Conservation (phyloP, 2,113 vertebrate species). For the Hippocampus comes region DNA sequence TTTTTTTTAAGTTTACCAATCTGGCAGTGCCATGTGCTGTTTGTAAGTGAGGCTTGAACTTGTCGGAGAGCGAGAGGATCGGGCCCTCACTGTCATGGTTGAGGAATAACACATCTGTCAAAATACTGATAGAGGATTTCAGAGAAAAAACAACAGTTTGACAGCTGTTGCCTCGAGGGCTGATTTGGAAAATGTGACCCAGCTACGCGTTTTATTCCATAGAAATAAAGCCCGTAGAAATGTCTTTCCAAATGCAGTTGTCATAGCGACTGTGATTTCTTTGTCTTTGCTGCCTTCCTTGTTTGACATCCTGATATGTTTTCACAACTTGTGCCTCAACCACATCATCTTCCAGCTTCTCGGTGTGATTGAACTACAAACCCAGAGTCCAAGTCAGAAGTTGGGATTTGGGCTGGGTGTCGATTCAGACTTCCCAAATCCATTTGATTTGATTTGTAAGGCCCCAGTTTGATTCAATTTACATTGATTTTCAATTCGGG, state of each 20-base stretch:
- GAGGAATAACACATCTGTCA: conserved; percentile 2
- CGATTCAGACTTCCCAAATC: too few relatives aligned
- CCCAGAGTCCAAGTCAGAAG: too few relatives aligned
- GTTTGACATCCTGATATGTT: too few relatives aligned
- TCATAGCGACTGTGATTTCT: too few relatives aligned
- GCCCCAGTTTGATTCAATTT: too few relatives aligned
- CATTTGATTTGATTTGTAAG: too few relatives aligned
- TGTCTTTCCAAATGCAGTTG: neutral
- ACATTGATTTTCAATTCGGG: too few relatives aligned
- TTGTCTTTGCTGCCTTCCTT: too few relatives aligned
- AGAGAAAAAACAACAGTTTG: conserved; percentile 2
- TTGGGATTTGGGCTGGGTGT: too few relatives aligned
- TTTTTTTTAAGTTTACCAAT: neutral
- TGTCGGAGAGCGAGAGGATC: neutral
- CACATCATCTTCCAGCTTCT: too few relatives aligned
- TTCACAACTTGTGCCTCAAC: too few relatives aligned
- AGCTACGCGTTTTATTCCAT: neutral
- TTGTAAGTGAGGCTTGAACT: neutral
- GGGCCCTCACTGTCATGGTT: neutral
- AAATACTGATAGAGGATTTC: neutral
- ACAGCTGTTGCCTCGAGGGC: neutral
- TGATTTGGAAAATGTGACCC: neutral
- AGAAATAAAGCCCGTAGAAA: neutral
- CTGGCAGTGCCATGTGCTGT: neutral
- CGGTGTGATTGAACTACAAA: too few relatives aligned